Conservation (phyloP, 1,140 invertebrate species). For the Mesaphorura yosii region DNA sequence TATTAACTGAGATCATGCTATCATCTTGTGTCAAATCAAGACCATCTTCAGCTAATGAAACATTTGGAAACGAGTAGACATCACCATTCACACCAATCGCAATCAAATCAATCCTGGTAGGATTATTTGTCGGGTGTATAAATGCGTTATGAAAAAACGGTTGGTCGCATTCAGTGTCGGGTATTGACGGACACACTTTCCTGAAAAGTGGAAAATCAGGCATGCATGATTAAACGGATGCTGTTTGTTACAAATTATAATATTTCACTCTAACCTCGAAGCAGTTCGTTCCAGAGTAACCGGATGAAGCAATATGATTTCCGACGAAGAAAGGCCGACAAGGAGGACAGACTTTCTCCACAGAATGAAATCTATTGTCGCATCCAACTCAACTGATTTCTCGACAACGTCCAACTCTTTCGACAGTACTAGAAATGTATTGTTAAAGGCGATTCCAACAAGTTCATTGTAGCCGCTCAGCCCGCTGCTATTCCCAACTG, state of each 20-base stretch:
- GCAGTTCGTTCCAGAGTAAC: constrained; percentile 6
- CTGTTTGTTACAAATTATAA: not conserved
- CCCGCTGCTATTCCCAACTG: too few species aligned
- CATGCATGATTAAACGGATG: not conserved
- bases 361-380: constrained; percentile 23
- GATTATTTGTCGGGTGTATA: constrained; percentile 17
- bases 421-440: not conserved
- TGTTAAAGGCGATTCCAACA: not conserved
- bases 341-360: constrained; percentile 24
- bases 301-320: constrained; percentile 20
- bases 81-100: constrained; percentile 5
- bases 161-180: not conserved
- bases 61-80: constrained; percentile 10
- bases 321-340: constrained; percentile 17
- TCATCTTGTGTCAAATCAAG: constrained; percentile 16
- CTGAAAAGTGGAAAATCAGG: constrained; percentile 2
- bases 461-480: not conserved
- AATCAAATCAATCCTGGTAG: constrained; percentile 16
- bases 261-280: constrained; percentile 1
- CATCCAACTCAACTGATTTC: constrained; percentile 2
- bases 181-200: not conserved
- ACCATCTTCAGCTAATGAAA: constrained; percentile 4
- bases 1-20: constrained; percentile 14
- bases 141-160: constrained; percentile 10
- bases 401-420: not conserved